A percentile compares a stretch with the other conserved stretches of the same genome.
Conservation (phyloP, 2,113 vertebrate genomes). For the Carollia perspicillata region DNA sequence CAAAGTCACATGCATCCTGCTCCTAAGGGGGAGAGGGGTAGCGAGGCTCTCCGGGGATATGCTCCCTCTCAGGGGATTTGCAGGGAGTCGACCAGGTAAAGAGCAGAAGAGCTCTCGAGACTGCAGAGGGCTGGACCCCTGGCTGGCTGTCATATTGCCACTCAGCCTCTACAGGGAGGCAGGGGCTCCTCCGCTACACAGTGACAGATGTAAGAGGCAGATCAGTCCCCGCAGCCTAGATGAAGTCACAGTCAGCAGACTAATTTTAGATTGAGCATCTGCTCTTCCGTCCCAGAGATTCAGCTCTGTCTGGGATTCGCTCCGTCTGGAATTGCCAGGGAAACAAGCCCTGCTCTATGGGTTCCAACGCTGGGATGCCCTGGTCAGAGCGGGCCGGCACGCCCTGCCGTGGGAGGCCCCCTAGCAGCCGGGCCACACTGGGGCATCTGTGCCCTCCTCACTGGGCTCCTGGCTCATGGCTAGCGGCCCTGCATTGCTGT, state of each 20-base stretch:
- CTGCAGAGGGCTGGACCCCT: neutral
- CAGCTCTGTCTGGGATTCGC: conserved; percentile 74
- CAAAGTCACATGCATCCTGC: no score
- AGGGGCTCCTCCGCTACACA: conserved; percentile 21
- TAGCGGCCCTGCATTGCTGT: accelerated
- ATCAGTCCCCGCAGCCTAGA: conserved; percentile 47
- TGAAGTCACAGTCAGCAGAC: conserved; percentile 78
- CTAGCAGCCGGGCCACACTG: neutral
- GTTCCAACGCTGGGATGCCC: conserved; percentile 23
- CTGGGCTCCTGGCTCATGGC: neutral
- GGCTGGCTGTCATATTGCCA: neutral
- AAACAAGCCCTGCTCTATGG: conserved; percentile 67
- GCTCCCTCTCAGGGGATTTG: neutral
- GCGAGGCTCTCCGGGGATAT: no score
- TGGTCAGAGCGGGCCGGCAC: neutral
- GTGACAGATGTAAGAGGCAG: conserved; percentile 66
- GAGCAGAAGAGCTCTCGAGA: neutral
- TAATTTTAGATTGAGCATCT: conserved; percentile 86
- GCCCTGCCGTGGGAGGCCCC: neutral
- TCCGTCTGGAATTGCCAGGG: conserved; percentile 71
- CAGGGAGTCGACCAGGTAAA: neutral
- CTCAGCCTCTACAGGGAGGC: neutral
- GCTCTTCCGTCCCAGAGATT: conserved; percentile 76
- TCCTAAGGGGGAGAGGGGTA: no score
- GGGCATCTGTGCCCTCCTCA: neutral